Base-by-base conservation (phyloP, 2,797 vertebrate species). In the Channallabes apus region DNA sequence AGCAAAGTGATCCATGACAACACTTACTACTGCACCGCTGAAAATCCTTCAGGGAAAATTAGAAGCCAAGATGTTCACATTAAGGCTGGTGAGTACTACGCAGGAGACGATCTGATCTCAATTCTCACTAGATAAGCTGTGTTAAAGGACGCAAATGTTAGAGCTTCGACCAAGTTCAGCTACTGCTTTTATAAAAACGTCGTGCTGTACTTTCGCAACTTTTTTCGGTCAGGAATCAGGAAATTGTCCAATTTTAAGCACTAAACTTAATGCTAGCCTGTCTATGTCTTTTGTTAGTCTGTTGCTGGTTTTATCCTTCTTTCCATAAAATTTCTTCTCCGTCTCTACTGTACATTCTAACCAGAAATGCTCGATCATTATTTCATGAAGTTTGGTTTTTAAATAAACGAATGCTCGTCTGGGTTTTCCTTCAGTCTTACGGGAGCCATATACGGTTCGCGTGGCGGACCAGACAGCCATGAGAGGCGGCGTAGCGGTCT, bases 51-150 rank as follows among this genome's bases (percentile, higher is more conserved):
- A 96, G 98, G 98, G 96, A 99, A 99, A 97, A 99, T 99, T 89
- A 96, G 98, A 94, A 99, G 98, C 96, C 98, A 99, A 96, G 98
- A 99, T 98, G 97, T 99, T 95, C 98, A 98, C 95, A 99, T 99
- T 96, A 99, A 99, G 96, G 98, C 98, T 84, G 97, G 98, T 99
- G 90, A 97, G 97, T 96, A 61, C 18, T 68, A 35, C 12, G 4
- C 18, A 29, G 32, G 20, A 61, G 68, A 20, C 4, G 24, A 7
- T 24, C 24, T 32, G 67, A 51, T 32, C 51, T 51, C 6, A 15
- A 51, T 51, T 27, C 71, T n/a, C 24, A 15, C 24, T 54, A 56
- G 71, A 0, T 6, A n/a, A 72, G 46, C 4, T 75, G 17, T 9
- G 24, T 72, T 46, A 24, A 72, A 46, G 24, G 38, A 8, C 3